Conservation (phyloP, 1,140 invertebrate genomes). For the Sminthurides bifidus region DNA sequence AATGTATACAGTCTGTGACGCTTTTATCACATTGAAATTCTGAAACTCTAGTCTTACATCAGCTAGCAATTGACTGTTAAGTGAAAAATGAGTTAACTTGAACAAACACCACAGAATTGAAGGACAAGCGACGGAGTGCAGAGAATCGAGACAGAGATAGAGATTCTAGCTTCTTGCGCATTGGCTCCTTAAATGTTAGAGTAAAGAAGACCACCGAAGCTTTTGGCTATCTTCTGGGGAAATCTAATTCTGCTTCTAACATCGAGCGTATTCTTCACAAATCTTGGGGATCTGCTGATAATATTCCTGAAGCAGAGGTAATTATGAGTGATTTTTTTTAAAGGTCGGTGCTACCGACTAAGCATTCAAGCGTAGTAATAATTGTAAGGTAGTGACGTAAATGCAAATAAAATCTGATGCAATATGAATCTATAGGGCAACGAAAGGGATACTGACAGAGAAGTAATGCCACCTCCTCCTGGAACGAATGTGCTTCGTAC, state of each 20-base stretch:
- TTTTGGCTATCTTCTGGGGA: slow-evolving; percentile 24
- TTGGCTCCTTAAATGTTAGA: slow-evolving; percentile 79
- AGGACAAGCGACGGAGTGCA: slow-evolving; percentile 27
- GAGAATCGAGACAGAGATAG: slow-evolving; percentile 56
- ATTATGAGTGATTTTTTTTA: slow-evolving; percentile 4
- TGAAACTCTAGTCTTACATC: too few relatives aligned
- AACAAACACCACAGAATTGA: slow-evolving; percentile 29
- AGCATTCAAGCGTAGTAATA: not conserved
- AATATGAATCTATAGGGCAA: not conserved
- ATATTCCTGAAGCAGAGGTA: slow-evolving; percentile 46
- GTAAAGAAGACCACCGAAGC: slow-evolving; percentile 65
- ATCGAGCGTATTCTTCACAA: slow-evolving; percentile 43
- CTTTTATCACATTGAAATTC: too few relatives aligned
- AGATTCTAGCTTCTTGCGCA: slow-evolving; percentile 76
- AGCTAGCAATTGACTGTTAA: too few relatives aligned
- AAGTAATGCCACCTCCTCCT: slow-evolving; percentile 27
- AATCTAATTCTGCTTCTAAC: slow-evolving; percentile 22
- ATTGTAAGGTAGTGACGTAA: not conserved
- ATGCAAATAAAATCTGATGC: not conserved
- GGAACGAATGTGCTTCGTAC: slow-evolving; percentile 4
- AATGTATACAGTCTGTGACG: too few relatives aligned
- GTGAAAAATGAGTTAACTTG: too few relatives aligned
- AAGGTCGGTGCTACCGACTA: not conserved
- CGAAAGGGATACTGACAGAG: slow-evolving; percentile 22
- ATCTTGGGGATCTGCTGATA: slow-evolving; percentile 75